phyloP scores from a whole-genome alignment of 2,113 vertebrate species.

The Antechinus stuartii region DNA sequence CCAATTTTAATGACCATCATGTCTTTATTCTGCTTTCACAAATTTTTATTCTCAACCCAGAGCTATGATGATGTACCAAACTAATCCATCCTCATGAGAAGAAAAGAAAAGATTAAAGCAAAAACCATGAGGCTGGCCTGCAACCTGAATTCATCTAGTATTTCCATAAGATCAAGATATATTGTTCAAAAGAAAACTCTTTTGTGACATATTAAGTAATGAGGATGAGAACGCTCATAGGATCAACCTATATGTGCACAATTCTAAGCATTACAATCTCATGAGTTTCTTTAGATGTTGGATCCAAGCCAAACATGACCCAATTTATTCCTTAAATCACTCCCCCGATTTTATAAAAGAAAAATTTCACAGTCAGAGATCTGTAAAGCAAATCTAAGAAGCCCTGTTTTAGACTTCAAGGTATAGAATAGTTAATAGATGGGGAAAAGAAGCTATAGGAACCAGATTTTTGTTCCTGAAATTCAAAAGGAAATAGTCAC shows the following conservation, averaged over 20 bases:
- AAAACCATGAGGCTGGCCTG: neutral
- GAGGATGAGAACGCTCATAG: constrained; percentile 47
- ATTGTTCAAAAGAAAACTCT: constrained; percentile 33
- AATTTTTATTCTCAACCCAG: constrained; percentile 37
- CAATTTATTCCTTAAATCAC: neutral
- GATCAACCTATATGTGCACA: constrained; percentile 25
- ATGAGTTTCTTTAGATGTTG: neutral
- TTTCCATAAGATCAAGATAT: constrained; percentile 25
- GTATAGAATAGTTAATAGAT: neutral
- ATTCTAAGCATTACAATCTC: neutral
- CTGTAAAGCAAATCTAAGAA: neutral
- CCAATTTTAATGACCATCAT: neutral
- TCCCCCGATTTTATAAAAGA: constrained; percentile 4
- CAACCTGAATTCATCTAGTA: constrained; percentile 33
- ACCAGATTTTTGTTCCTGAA: neutral
- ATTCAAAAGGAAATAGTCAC: neutral
- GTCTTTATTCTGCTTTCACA: constrained; percentile 11
- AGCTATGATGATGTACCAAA: constrained; percentile 44
- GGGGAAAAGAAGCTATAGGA: neutral
- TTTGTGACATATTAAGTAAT: neutral
- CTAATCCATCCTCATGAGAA: constrained; percentile 45
- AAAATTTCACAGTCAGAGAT: neutral
- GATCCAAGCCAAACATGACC: neutral
- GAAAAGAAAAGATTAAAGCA: neutral
- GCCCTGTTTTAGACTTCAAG: neutral